Percentiles rank a stretch among this genome's conserved stretches.
Evolutionary conservation across 2,113 vertebrate species (phyloP).

Genomic region (Callospermophilus lateralis): DNA sequence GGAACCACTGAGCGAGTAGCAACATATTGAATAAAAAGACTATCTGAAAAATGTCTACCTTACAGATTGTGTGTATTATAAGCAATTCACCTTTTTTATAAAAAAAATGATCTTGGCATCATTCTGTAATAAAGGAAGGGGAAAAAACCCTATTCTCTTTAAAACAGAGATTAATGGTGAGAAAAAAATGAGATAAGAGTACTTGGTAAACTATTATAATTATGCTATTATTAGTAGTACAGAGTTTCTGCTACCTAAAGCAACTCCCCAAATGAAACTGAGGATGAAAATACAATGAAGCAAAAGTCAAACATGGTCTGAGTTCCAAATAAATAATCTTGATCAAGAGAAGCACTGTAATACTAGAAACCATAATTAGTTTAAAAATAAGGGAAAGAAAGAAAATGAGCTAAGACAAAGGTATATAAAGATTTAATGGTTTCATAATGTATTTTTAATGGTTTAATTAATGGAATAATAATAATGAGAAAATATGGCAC

Average conservation of each 20-base stretch:
- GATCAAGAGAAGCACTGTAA: slow-evolving; percentile 18
- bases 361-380: not conserved
- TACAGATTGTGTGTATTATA: not conserved
- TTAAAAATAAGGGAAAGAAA: not conserved
- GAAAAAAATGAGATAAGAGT: not conserved
- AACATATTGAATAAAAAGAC: not conserved
- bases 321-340: not conserved
- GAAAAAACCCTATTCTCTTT: not conserved
- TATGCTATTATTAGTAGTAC: not conserved
- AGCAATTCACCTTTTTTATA: not conserved
- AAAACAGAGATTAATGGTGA: not conserved
- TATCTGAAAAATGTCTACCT: not conserved
- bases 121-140: not conserved
- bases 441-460: not conserved
- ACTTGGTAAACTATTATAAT: slow-evolving; percentile 32
- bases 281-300: slow-evolving; percentile 11
- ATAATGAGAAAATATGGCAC: not conserved
- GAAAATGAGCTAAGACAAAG: not conserved
- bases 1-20: not conserved
- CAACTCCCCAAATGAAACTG: not conserved
- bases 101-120: not conserved
- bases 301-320: slow-evolving; percentile 9
- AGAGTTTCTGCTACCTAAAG: slow-evolving; percentile 4
- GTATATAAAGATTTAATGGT: not conserved
- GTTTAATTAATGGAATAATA: not conserved